Percentiles rank a stretch among this genome's conserved stretches.
These are phyloP conservation scores for Ceratosolen solmsi DNA, from an alignment of 1,140 invertebrate genomes.

Conservation along the genomic window DNA sequence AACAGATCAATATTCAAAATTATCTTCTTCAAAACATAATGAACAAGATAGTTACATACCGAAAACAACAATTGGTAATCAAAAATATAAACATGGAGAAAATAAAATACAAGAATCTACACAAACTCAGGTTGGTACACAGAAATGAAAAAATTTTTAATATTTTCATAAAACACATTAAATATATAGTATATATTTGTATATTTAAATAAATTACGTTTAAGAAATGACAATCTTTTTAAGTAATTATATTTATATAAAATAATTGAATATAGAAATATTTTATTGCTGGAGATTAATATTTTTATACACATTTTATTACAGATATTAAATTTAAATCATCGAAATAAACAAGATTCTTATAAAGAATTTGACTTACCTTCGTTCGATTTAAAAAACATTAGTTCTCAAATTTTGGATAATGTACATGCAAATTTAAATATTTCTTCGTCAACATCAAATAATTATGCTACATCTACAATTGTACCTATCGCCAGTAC, in stretches of 20 bases:
- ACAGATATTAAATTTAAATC: constrained; percentile 54
- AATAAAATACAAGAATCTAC: constrained; percentile 51
- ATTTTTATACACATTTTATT: constrained; percentile 22
- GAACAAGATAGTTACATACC: constrained; percentile 55
- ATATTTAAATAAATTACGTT: no score
- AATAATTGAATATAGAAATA: no score
- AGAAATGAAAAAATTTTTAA: not conserved
- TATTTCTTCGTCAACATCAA: constrained; percentile 56
- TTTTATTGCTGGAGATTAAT: not conserved
- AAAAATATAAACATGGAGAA: constrained; percentile 55
- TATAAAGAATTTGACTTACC: constrained; percentile 48
- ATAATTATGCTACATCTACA: constrained; percentile 59
- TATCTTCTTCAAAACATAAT: constrained; percentile 59
- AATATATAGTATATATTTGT: no score
- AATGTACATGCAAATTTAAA: constrained; percentile 19
- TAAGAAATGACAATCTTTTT: no score
- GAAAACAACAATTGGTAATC: constrained; percentile 57
- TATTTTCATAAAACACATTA: no score
- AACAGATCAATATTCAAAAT: constrained; percentile 64
- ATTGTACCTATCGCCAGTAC: constrained; percentile 58
- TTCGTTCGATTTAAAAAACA: constrained; percentile 36
- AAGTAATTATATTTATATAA: no score
- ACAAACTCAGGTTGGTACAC: constrained; percentile 51
- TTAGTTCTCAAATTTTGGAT: not conserved
- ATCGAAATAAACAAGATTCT: constrained; percentile 47